Conservation (phyloP, 2,113 vertebrate species). For the Cinclus mexicanus region DNA sequence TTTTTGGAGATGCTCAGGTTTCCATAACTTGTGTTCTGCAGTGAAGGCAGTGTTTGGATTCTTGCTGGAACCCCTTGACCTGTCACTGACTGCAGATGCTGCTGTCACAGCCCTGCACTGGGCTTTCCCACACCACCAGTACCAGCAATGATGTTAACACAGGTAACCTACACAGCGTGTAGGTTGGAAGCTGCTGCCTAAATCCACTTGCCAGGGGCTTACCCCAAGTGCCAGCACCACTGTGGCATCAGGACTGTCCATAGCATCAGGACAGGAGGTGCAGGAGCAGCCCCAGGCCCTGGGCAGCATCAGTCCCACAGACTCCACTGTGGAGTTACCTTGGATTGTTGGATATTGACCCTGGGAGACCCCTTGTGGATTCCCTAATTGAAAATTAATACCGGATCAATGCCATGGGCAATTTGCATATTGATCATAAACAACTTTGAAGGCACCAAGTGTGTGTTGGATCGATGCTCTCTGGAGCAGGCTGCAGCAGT, state of each 20-base stretch:
- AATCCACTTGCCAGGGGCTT: not conserved
- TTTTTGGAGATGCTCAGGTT: not conserved
- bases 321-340: conserved; percentile 80
- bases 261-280: not conserved
- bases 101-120: not conserved
- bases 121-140: fast-evolving
- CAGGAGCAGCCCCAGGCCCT: not conserved
- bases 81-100: fast-evolving
- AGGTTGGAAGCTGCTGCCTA: not conserved
- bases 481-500: conserved; percentile 81
- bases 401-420: conserved; percentile 92
- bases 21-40: not conserved
- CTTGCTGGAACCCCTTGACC: fast-evolving
- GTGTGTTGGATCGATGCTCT: conserved; percentile 93
- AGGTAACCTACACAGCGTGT: fast-evolving
- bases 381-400: conserved; percentile 99
- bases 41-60: not conserved
- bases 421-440: conserved; percentile 99
- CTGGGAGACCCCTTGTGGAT: conserved; percentile 93
- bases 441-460: conserved; percentile 97
- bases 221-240: not conserved
- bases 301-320: not conserved
- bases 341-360: conserved; percentile 95
- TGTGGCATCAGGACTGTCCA: not conserved
- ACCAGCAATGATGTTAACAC: fast-evolving